A percentile compares a stretch with the other conserved stretches of the same genome.
Evolutionary conservation across 2,888 invertebrate species (phyloP).

Genomic region (Ophioninae sp.): DNA sequence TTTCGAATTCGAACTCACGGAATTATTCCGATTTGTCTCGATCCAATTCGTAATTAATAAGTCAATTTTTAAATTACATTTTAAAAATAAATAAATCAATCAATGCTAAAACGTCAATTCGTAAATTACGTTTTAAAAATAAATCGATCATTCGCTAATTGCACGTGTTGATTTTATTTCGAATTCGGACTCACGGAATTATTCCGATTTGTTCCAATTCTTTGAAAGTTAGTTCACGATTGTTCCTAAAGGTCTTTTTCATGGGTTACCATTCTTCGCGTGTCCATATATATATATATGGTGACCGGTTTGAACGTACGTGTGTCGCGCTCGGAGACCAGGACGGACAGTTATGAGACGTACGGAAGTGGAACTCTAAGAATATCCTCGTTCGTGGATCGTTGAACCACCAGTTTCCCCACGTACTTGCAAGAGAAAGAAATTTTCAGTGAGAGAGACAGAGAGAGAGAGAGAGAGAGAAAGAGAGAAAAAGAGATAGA

Average conservation of each 20-base stretch:
- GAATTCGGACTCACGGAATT: neutral
- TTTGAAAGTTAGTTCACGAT: no score
- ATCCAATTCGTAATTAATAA: no score
- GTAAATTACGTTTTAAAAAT: no score
- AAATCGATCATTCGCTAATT: no score
- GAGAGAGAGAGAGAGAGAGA: slow-evolving; percentile 24
- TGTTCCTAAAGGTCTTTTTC: no score
- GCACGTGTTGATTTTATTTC: neutral
- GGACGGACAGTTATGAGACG: slow-evolving; percentile 58
- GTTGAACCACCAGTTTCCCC: slow-evolving; percentile 71
- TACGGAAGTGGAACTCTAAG: slow-evolving; percentile 61
- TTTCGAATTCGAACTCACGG: neutral
- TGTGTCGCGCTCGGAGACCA: slow-evolving; percentile 41
- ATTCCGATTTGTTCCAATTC: no score
- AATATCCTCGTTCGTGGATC: slow-evolving; percentile 68
- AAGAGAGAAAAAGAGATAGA: slow-evolving; percentile 39
- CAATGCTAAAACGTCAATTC: no score
- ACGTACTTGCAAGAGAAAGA: slow-evolving; percentile 64
- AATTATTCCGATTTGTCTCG: no score
- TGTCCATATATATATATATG: neutral
- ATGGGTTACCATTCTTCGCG: neutral
- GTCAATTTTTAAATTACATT: no score
- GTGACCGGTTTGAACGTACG: slow-evolving; percentile 20
- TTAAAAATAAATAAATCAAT: no score
- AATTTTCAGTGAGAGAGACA: slow-evolving; percentile 6